Percentiles rank a stretch among this genome's conserved stretches.
Conservation (phyloP, 2,888 invertebrate genomes). For the Cynaeus angustus region DNA sequence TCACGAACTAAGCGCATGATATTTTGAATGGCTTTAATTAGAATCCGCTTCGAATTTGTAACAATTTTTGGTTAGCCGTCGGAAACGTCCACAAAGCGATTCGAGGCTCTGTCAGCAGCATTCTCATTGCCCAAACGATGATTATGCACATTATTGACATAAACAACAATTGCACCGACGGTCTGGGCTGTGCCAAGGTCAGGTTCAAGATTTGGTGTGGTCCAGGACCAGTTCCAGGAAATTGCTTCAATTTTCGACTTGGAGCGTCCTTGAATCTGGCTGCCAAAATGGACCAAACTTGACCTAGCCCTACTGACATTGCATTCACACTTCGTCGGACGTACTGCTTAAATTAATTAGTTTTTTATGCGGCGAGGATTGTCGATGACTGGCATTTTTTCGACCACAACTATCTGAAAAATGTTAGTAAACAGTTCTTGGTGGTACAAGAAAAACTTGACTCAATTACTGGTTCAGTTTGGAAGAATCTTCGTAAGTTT, state of each 20-base stretch:
- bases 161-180: conserved; percentile 70
- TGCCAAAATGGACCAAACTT: background rate
- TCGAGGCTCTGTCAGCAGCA: conserved; percentile 63
- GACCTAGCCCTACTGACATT: conserved; percentile 9
- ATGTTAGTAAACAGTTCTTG: conserved; percentile 15
- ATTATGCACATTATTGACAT: conserved; percentile 69
- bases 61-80: conserved; percentile 55
- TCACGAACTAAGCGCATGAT: too few relatives aligned
- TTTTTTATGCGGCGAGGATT: conserved; percentile 5
- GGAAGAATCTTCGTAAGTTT: background rate
- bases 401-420: conserved; percentile 29
- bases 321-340: background rate
- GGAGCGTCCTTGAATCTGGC: background rate
- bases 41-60: conserved; percentile 35
- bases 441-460: background rate
- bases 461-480: conserved; percentile 1
- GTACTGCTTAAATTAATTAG: conserved; percentile 15
- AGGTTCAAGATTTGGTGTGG: conserved; percentile 66
- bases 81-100: conserved; percentile 59
- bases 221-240: conserved; percentile 53
- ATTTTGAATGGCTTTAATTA: conserved; percentile 40
- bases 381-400: conserved; percentile 16
- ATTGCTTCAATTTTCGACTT: too few relatives aligned
- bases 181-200: conserved; percentile 68
- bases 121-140: conserved; percentile 69